phyloP scores from a whole-genome alignment of 2,797 vertebrate species.

The Meriones psammophilus region DNA sequence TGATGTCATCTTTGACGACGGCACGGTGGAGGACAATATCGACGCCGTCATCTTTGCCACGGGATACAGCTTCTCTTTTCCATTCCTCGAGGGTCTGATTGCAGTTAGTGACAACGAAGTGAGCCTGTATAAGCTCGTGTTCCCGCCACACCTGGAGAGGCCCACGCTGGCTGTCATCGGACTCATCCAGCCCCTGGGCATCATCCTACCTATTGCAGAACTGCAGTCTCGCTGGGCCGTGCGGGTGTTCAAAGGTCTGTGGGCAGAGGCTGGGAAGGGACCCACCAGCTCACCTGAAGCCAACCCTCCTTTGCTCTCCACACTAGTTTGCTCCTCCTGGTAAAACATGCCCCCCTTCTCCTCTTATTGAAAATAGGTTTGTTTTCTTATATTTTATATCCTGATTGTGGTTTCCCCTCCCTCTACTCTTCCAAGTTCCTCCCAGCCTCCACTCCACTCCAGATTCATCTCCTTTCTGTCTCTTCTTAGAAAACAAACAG shows the following conservation, averaged over 20 bases:
- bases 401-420: background rate
- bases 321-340: background rate
- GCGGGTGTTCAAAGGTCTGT: conserved; percentile 90
- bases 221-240: conserved; percentile 91
- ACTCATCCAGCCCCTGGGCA: conserved; percentile 88
- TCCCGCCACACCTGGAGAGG: conserved; percentile 87
- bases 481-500: background rate
- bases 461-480: background rate
- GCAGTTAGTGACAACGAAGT: conserved; percentile 87
- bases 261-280: background rate
- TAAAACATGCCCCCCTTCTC: background rate
- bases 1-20: conserved; percentile 89
- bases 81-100: conserved; percentile 89
- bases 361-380: background rate
- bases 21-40: conserved; percentile 87
- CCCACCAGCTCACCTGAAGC: background rate
- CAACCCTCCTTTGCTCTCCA: background rate
- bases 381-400: background rate
- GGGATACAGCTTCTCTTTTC: conserved; percentile 91
- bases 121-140: conserved; percentile 89
- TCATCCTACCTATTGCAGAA: conserved; percentile 89
- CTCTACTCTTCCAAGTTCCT: background rate
- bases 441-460: background rate
- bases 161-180: conserved; percentile 90
- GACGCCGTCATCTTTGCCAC: conserved; percentile 91